These are phyloP conservation scores for Clytia hemisphaerica DNA, from an alignment of 30 jellyfish, hydroid and myxozoan genomes.

Conservation along the genomic window DNA sequence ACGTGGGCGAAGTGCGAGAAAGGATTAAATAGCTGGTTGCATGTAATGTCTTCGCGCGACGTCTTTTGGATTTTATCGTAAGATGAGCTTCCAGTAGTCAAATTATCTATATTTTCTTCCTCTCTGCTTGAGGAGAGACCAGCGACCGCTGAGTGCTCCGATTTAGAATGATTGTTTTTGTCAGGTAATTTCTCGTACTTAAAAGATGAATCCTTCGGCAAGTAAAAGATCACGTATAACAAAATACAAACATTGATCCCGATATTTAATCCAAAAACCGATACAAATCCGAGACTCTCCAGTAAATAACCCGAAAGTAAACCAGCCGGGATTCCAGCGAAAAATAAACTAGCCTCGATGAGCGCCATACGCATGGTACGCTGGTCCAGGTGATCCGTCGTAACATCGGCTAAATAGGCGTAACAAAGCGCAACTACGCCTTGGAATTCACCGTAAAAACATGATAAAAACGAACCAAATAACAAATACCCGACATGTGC, in stretches of 20 bases:
- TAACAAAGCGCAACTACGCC: slow-evolving; percentile 84
- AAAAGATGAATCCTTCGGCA: slow-evolving; percentile 20
- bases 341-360: slow-evolving; percentile 65
- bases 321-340: slow-evolving; percentile 80
- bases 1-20: slow-evolving; percentile 26
- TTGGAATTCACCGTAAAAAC: slow-evolving; percentile 51
- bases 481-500: slow-evolving; percentile 30
- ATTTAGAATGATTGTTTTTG: neutral
- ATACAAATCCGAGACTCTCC: slow-evolving; percentile 52
- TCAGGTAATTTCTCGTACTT: neutral
- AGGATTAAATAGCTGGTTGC: slow-evolving; percentile 32
- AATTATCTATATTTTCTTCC: neutral
- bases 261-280: slow-evolving; percentile 56
- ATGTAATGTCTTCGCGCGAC: neutral
- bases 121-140: slow-evolving; percentile 10
- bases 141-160: neutral
- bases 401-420: slow-evolving; percentile 81
- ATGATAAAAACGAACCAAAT: slow-evolving; percentile 18
- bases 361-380: slow-evolving; percentile 89
- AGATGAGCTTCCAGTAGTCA: neutral
- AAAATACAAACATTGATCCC: slow-evolving; percentile 35
- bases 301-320: slow-evolving; percentile 59
- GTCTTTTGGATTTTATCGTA: slow-evolving; percentile 11
- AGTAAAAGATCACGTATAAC: slow-evolving; percentile 40
- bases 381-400: slow-evolving; percentile 45